Evolutionary conservation across 2,888 invertebrate genomes (phyloP), one percentile per base, ranked within the genome.

Genomic region (Heliconius cydno): DNA sequence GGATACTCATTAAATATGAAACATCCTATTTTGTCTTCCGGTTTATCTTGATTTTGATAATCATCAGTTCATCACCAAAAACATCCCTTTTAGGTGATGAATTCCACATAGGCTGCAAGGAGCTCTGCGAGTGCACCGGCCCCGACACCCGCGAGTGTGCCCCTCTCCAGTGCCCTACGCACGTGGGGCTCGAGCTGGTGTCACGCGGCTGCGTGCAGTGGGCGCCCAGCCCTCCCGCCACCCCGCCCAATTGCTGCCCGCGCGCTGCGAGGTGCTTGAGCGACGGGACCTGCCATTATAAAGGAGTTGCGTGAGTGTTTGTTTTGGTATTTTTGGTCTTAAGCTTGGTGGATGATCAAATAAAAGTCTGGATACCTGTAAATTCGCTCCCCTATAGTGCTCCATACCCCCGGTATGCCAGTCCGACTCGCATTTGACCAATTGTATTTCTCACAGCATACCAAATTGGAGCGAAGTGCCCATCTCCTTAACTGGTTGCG

Each of bases 381-480:
- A 34, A 1, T 34, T 9, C 34, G 1, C 34, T 34, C 34, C 34
- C 9, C 34, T 34, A 34, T 1, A 34, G 34, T 34, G 34, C 34
- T 34, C 34, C 7, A 34, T 7, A 46, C 15, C 5, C 46, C 15
- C 15, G 46, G 15, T 46, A 46, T 46, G 15, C 46, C 13, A 46
- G 1, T 46, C 46, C 46, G 46, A 19, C 46, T 46, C 52, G 52
- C 52, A 52, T 52, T 52, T 22, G 22, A 52, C 19, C 9, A 52
- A 7, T 52, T 9, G 2, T 52, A 60, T 52, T 52, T 60, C 3
- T 0, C 34, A 25, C 73, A 95, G 95, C 28, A 96, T 96, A 81
- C 96, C 96, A 63, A 98, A 98, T 90, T 98, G 98, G 97, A 97
- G 97, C 79, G 97, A 97, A 85, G 96, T 98, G 71, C 98, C 98